Base-by-base conservation (phyloP, 2,113 vertebrate genomes). In the Eulemur rufifrons region DNA sequence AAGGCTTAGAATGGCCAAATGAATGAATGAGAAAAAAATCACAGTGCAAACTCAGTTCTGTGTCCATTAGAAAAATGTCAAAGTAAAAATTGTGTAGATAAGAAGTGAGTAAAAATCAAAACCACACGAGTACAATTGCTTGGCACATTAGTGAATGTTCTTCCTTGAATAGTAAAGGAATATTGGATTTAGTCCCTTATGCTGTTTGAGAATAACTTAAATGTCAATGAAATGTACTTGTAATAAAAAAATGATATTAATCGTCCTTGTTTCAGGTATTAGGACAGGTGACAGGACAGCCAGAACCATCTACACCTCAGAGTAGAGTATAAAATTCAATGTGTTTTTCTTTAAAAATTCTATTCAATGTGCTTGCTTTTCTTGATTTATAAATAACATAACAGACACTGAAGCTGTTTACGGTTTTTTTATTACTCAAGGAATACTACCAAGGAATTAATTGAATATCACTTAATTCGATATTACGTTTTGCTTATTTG, bases 341-440 rank as follows among this genome's bases (percentile, higher is more conserved):
- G 5, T 64, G 9, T 6, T 66, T 50, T 32, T 59, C 23, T 83
- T 45, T 29, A 37, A 73, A 69, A 91, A 32, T 78, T 32, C 3
- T 23, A 25, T 17, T 29, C 1, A 54, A 25, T 50, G 23, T 69
- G 27, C 23, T 89, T 94, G 34, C 20, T 84, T 68, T 95, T 69
- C 59, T 45, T 12, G 4, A 63, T 77, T 96, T 81, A 64, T 14
- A 93, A 86, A 50, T 80, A 81, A 69, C 15, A 27, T n/a, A 52
- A 69, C 9, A 83, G 37, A 71, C 56, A 37, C 0, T 4, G 6
- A 86, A 54, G 11, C 20, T 50, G 1, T 6, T 69, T 68, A 84
- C 5, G 56, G n/a, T 27, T 91, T 69, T 84, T 82, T 50, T 76
- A 84, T 92, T 86, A 89, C 66, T 83, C 50, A 92, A 66, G 12